Evolutionary conservation across 2,888 invertebrate genomes (phyloP), one percentile per base, ranked within the genome.

Genomic region (Horisme vitalbata): DNA sequence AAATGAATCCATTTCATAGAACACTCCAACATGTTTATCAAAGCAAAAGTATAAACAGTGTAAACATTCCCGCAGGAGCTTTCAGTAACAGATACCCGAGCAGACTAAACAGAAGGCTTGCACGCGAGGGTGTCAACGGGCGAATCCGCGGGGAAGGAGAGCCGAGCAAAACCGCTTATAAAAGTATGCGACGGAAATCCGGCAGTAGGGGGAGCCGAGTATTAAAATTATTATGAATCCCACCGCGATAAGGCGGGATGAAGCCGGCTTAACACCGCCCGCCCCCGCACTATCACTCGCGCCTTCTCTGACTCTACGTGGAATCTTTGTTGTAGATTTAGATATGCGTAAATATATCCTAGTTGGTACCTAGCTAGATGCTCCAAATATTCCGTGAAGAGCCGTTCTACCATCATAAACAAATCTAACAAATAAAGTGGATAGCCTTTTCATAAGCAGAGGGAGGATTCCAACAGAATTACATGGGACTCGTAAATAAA

Each of bases 211-310:
- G 61, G 66, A 65, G 65, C 60, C 59, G 66, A 65, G 82, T 84
- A 88, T 87, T 86, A 88, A 89, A 88, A 89, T 89, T 83, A 86
- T 88, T 87, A 89, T 88, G 78, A 88, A 85, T 83, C 82, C 80
- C 72, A 67, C 51, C 58, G 70, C 79, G 79, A 79, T 82, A 83
- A 82, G 77, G 81, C 74, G 76, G 82, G 83, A 82, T 82, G 79
- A 83, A 79, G 75, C 79, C 73, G 66, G 78, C 80, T 83, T 83
- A 80, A 71, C 81, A 75, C 80, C 75, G 66, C 68, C 65, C 57
- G 57, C 58, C 52, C 51, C 59, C 58, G 56, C 53, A 81, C 83
- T 83, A 83, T 79, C 75, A 75, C 70, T 71, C 75, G 73, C 76
- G 77, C 79, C 82, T 80, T 79, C 78, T 78, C 79, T 68, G 71